These are phyloP conservation scores for Apomyelois bistriatella DNA, from an alignment of 2,888 invertebrate species.

Conservation along the genomic window DNA sequence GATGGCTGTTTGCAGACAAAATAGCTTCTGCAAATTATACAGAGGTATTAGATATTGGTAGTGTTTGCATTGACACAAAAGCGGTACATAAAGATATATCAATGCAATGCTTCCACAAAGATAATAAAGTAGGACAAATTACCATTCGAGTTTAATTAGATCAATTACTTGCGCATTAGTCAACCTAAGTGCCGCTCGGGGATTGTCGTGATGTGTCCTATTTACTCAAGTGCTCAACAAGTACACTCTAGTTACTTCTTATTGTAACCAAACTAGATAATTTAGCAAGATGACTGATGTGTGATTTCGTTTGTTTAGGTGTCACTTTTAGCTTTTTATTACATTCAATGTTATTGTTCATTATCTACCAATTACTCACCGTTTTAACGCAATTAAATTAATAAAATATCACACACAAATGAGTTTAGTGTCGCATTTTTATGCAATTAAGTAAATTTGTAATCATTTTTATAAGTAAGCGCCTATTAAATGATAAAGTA, in stretches of 20 bases:
- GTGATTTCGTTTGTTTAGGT: no score
- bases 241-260: background rate
- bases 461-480: no score
- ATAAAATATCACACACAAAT: no score
- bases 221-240: slow-evolving; percentile 7
- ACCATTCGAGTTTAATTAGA: slow-evolving; percentile 5
- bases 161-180: slow-evolving; percentile 11
- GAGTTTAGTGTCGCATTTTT: no score
- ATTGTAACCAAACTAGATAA: no score
- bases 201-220: slow-evolving; percentile 4
- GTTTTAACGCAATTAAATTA: no score
- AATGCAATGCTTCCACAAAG: slow-evolving; percentile 1
- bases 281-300: no score
- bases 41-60: background rate
- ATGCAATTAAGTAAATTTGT: no score
- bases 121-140: slow-evolving; percentile 11
- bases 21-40: background rate
- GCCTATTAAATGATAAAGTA: no score
- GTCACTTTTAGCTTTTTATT: no score
- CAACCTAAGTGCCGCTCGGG: background rate
- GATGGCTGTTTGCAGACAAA: background rate
- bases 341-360: no score
- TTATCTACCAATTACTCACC: no score
- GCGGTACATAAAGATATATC: background rate
- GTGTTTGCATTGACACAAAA: background rate